phyloP scores from a whole-genome alignment of 2,113 vertebrate species.

The Girardinichthys multiradiatus region DNA sequence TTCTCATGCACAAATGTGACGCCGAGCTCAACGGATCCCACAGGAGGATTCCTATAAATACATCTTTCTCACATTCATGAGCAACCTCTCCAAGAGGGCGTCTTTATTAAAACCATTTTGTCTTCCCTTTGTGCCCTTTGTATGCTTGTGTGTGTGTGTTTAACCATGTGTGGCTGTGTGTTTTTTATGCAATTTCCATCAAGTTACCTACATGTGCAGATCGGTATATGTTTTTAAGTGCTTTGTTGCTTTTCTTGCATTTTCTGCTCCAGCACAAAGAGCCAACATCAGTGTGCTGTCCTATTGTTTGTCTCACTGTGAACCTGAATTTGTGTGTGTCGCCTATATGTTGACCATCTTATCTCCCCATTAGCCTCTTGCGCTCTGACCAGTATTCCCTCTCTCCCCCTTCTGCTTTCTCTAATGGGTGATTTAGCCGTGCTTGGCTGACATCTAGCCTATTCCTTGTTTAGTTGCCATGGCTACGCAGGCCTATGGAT shows the following conservation, averaged over 20 bases:
- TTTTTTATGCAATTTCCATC: constrained; percentile 9
- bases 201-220: constrained; percentile 10
- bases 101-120: constrained; percentile 81
- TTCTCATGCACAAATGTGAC: constrained; percentile 57
- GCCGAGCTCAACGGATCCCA: constrained; percentile 59
- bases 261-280: constrained; percentile 40
- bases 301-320: constrained; percentile 14
- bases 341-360: constrained; percentile 77
- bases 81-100: constrained; percentile 71
- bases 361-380: constrained; percentile 82
- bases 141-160: constrained; percentile 25
- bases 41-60: constrained; percentile 79
- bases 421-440: constrained; percentile 87
- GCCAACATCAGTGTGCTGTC: constrained; percentile 40
- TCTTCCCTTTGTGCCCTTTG: constrained; percentile 66
- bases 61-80: constrained; percentile 71
- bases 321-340: constrained; percentile 37
- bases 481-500: constrained; percentile 81
- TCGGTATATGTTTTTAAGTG: constrained; percentile 3
- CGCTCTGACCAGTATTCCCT: constrained; percentile 79
- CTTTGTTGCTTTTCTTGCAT: constrained; percentile 43
- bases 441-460: constrained; percentile 83
- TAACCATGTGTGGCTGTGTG: neutral
- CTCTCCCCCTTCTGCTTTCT: constrained; percentile 78
- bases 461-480: constrained; percentile 87